Evolutionary conservation across 2,113 vertebrate genomes (phyloP).

Genomic region (Grammatotria lemairii): DNA sequence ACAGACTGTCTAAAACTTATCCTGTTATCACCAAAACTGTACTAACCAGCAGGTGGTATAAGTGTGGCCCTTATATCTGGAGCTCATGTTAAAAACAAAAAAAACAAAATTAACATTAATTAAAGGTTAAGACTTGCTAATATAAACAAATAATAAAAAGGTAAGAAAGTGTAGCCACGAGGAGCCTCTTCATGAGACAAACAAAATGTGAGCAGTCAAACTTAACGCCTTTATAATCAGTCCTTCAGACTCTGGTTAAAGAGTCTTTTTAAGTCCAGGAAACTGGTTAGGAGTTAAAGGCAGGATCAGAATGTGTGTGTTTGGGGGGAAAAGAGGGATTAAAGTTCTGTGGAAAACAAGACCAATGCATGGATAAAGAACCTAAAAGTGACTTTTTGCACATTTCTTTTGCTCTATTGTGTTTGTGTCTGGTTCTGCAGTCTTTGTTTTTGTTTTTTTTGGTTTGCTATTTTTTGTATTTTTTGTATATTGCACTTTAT

Average conservation of each 20-base stretch:
- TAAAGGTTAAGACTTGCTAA: not conserved
- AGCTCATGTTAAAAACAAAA: not conserved
- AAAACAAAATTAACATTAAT: not conserved
- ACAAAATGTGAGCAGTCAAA: not conserved
- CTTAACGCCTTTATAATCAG: not conserved
- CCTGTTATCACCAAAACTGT: not conserved
- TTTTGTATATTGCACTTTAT: not conserved
- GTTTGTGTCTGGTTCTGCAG: not conserved
- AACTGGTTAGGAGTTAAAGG: not conserved
- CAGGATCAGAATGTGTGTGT: not conserved
- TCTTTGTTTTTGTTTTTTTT: rapidly evolving
- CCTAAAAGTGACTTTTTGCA: not conserved
- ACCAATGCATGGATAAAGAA: not conserved
- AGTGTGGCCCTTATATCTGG: not conserved
- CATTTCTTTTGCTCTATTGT: not conserved
- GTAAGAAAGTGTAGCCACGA: not conserved
- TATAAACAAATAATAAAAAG: not conserved
- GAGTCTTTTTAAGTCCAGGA: not conserved
- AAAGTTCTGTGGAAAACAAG: not conserved
- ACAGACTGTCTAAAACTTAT: not conserved
- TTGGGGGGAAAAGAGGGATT: rapidly evolving
- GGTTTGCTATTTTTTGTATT: not conserved
- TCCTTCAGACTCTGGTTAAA: not conserved
- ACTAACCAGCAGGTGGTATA: not conserved
- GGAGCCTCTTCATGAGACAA: not conserved